phyloP scores from a whole-genome alignment of 2,888 invertebrate genomes.

The Cephus sareptanus region DNA sequence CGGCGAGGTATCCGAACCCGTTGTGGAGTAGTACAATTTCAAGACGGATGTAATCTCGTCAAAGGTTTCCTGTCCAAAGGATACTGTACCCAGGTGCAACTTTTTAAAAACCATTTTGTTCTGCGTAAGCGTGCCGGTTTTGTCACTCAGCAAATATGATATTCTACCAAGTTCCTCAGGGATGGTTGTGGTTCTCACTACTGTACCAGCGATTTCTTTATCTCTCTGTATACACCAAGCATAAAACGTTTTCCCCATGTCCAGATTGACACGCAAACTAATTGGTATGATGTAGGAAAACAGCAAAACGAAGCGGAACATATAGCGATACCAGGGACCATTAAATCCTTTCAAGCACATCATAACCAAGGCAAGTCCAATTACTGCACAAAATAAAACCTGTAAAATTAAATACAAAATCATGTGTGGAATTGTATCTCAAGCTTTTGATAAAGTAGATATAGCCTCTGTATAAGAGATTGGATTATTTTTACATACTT shows the following conservation, averaged over 20 bases:
- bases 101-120: constrained; percentile 99
- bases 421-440: background rate
- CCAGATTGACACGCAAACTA: constrained; percentile 96
- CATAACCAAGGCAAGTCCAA: constrained; percentile 91
- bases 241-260: constrained; percentile 98
- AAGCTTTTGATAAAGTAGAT: background rate
- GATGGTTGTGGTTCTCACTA: constrained; percentile 97
- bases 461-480: background rate
- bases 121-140: constrained; percentile 98
- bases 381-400: constrained; percentile 90
- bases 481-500: constrained; percentile 67
- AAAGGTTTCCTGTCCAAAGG: constrained; percentile 88
- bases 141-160: constrained; percentile 96
- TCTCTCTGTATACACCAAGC: constrained; percentile 97
- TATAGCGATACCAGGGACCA: constrained; percentile 96
- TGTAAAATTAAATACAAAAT: constrained; percentile 39
- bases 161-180: constrained; percentile 98
- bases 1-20: constrained; percentile 45
- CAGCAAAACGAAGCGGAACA: constrained; percentile 95
- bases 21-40: constrained; percentile 46
- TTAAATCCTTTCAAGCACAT: constrained; percentile 96
- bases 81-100: constrained; percentile 92
- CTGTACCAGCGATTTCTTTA: constrained; percentile 91
- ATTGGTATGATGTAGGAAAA: constrained; percentile 99
- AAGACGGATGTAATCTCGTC: constrained; percentile 73